Evolutionary conservation across 1,140 invertebrate genomes (phyloP), one percentile per base, ranked within the genome.

Genomic region (Scaptodrosophila lebanonensis): DNA sequence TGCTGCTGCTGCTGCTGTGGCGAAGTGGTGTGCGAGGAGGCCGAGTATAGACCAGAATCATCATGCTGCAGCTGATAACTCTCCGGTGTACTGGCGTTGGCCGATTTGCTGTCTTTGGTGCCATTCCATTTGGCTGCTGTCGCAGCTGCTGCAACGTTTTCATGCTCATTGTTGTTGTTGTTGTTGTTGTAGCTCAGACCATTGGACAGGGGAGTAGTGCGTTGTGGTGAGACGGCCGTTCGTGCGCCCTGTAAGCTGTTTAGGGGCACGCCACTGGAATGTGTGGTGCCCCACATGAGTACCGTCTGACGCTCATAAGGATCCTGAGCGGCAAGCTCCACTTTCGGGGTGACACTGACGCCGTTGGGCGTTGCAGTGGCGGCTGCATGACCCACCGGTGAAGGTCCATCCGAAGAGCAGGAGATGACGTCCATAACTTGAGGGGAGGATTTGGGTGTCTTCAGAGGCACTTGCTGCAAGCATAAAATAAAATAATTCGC

Each of bases 201-300:
- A 47, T 86, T 86, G 17, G 71, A 39, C 0, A 83, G 65, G 0
- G 83, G 83, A 1, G 83, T 76, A 11, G 56, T 49, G n/a, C 75
- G 70, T 16, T 83, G 83, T 0, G 83, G 83, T 1, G 83, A 85
- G 33, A 88, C 84, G 29, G 48, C 84, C 86, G 87, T 77, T 72
- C 35, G 76, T 8, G 64, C 49, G 2, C 63, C 63, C 22, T 67
- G 57, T 12, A 58, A 56, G 16, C 53, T 83, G 6, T 71, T 83
- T 0, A 83, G 30, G 1, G 83, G 83, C 25, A 85, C 66, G 1
- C 83, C 77, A 13, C 83, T 85, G 0, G 83, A 85, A 27, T 85
- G 83, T 66, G 91, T 77, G 7, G 73, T 79, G 71, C 94, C 94
- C 94, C 94, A 95, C 94, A 95, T 95, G 2, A 96, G 89, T 11